Evolutionary conservation across 1,140 invertebrate species (phyloP).

Genomic region (Danaus plexippus): DNA sequence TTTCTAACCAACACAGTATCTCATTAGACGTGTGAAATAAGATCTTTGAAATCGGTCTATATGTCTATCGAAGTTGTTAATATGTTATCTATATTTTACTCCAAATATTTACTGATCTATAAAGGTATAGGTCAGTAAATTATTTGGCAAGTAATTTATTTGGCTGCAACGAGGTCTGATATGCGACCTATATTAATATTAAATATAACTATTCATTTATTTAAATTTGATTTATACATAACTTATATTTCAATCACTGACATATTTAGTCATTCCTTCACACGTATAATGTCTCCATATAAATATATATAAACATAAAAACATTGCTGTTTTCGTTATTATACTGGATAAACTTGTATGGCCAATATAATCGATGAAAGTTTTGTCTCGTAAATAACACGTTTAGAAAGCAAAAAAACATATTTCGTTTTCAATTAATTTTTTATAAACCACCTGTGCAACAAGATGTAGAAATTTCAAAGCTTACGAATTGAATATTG

Average conservation of each 20-base stretch:
- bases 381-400: slow-evolving; percentile 15
- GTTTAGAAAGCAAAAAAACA: slow-evolving; percentile 24
- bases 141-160: slow-evolving; percentile 27
- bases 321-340: too few species aligned
- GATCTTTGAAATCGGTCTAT: too few species aligned
- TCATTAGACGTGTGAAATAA: too few species aligned
- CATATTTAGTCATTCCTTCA: too few species aligned
- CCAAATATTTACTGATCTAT: not conserved
- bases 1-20: too few species aligned
- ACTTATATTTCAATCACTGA: slow-evolving; percentile 9
- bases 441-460: slow-evolving; percentile 2
- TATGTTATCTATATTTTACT: too few species aligned
- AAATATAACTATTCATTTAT: slow-evolving; percentile 14
- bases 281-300: too few species aligned
- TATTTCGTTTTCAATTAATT: slow-evolving; percentile 20
- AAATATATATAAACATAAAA: too few species aligned
- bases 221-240: slow-evolving; percentile 11
- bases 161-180: slow-evolving; percentile 21
- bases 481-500: slow-evolving; percentile 12
- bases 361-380: slow-evolving; percentile 14
- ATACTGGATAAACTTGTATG: too few species aligned
- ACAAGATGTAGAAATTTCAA: too few species aligned
- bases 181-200: slow-evolving; percentile 38
- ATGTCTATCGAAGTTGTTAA: too few species aligned
- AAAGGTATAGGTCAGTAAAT: slow-evolving; percentile 15